Conservation (phyloP, 2,888 invertebrate genomes). For the Oxystoma pomonae region DNA sequence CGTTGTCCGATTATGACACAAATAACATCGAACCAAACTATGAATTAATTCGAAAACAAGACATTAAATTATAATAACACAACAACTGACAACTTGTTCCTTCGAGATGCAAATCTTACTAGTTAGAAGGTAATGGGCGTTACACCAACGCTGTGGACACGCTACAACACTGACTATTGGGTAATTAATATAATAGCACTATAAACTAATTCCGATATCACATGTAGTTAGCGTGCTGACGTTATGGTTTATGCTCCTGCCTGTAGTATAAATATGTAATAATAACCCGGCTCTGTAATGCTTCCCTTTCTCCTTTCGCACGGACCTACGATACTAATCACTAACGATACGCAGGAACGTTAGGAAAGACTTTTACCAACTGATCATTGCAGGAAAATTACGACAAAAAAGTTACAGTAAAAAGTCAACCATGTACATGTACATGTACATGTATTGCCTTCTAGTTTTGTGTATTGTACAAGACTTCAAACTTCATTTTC, state of each 20-base stretch:
- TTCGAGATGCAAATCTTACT: not conserved
- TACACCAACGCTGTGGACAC: not conserved
- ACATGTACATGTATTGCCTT: too few relatives aligned
- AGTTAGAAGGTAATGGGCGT: not conserved
- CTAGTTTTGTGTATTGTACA: too few relatives aligned
- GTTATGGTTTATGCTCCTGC: not conserved
- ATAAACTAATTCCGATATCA: not conserved
- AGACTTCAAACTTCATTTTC: too few relatives aligned
- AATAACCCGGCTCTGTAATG: constrained; percentile 21
- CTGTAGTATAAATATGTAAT: constrained; percentile 28
- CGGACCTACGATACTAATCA: not conserved
- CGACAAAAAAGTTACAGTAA: too few relatives aligned
- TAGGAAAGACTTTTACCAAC: too few relatives aligned
- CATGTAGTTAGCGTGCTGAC: not conserved
- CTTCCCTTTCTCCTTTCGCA: not conserved
- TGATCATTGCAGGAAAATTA: too few relatives aligned
- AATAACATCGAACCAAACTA: not conserved
- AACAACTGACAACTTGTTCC: not conserved
- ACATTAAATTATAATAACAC: not conserved
- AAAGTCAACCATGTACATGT: too few relatives aligned
- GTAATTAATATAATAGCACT: not conserved
- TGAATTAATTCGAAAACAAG: not conserved
- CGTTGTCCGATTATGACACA: too few relatives aligned
- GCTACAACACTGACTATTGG: not conserved
- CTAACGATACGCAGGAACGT: too few relatives aligned